Conservation (phyloP, 2,113 vertebrate species). For the Crotophaga sulcirostris region DNA sequence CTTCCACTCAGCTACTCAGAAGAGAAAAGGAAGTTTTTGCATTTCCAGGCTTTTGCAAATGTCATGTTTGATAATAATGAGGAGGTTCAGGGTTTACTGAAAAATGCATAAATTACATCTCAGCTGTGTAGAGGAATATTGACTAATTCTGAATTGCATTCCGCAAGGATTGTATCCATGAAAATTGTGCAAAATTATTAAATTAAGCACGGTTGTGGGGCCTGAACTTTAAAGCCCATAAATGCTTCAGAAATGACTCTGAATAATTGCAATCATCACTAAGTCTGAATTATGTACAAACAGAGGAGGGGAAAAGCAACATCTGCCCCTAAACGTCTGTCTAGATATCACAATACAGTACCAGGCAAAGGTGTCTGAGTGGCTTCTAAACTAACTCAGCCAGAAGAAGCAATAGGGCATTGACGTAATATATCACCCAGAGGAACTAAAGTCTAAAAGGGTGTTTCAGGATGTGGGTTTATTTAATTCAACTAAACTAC, state of each 20-base stretch:
- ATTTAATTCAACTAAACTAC: neutral
- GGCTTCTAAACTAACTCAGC: neutral
- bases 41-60: neutral
- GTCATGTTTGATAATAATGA: slow-evolving; percentile 2
- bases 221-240: neutral
- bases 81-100: neutral
- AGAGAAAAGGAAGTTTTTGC: neutral
- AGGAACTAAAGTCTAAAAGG: neutral
- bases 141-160: neutral
- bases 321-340: neutral
- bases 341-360: neutral
- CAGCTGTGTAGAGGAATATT: neutral
- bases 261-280: neutral
- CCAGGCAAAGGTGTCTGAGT: neutral
- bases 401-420: neutral
- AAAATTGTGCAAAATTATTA: neutral
- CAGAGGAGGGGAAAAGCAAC: neutral
- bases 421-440: neutral
- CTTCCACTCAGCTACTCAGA: neutral
- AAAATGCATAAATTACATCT: neutral
- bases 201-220: neutral
- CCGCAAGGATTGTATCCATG: neutral
- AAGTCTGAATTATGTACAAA: neutral
- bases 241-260: neutral
- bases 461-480: neutral